Percentiles rank a stretch among this genome's conserved stretches.
phyloP scores from a whole-genome alignment of 2,888 invertebrate species.

The Panzeria rudis region DNA sequence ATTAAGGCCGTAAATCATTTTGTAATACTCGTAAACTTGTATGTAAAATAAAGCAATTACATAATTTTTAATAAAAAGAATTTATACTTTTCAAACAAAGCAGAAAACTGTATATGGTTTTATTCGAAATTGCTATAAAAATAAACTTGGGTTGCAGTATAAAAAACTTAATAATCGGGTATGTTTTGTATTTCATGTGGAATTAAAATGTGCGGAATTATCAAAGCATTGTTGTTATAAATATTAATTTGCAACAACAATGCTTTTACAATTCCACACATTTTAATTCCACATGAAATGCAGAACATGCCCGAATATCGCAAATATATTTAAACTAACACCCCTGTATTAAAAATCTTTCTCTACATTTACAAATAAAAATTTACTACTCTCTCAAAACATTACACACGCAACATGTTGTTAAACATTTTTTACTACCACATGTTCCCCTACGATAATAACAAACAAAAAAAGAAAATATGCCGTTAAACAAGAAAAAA shows the following conservation, averaged over 20 bases:
- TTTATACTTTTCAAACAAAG: slow-evolving; percentile 28
- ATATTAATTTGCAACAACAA: no score
- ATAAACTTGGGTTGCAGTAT: no score
- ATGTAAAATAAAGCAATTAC: slow-evolving; percentile 46
- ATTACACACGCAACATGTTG: slow-evolving; percentile 42
- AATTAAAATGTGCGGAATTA: no score
- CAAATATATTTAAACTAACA: no score
- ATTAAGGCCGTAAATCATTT: slow-evolving; percentile 41
- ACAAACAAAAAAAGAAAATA: neutral
- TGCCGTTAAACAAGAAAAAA: slow-evolving; percentile 22
- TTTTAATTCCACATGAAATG: no score
- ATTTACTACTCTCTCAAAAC: no score
- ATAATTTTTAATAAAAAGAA: slow-evolving; percentile 58
- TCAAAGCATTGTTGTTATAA: no score
- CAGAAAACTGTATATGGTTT: neutral
- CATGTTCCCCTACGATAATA: neutral
- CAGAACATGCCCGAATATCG: no score
- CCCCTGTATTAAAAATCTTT: no score
- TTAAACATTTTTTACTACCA: slow-evolving; percentile 9
- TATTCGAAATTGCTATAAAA: neutral
- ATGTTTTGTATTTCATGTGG: no score
- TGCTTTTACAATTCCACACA: no score
- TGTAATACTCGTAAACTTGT: slow-evolving; percentile 34
- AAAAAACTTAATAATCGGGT: no score
- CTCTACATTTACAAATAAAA: neutral